Conservation (phyloP, 1,140 invertebrate species). For the Drepana arcuata region DNA sequence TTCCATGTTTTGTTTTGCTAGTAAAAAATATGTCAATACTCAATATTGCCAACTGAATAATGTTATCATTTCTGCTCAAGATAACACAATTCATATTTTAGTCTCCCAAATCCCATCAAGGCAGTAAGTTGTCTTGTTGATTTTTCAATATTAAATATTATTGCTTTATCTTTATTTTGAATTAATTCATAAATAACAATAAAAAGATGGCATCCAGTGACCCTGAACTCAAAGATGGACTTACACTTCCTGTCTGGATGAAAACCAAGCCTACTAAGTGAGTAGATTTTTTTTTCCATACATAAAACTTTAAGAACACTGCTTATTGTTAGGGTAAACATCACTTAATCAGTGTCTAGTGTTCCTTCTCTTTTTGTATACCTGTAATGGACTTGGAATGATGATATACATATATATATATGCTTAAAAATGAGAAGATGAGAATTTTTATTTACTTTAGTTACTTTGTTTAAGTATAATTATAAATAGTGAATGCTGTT, state of each 20-base stretch:
- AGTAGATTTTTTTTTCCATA: too few species aligned
- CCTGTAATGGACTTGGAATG: too few species aligned
- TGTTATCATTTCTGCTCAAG: slow-evolving; percentile 65
- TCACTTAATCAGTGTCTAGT: too few species aligned
- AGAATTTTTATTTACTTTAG: too few species aligned
- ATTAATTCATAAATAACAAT: neutral
- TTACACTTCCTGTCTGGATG: slow-evolving; percentile 57
- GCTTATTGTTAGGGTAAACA: too few species aligned
- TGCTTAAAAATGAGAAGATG: too few species aligned
- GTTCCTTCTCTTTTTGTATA: too few species aligned
- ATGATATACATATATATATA: too few species aligned
- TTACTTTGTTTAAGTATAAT: too few species aligned
- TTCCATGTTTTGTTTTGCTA: slow-evolving; percentile 9
- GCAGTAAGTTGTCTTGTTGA: neutral
- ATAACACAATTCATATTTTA: slow-evolving; percentile 28
- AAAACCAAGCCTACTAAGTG: slow-evolving; percentile 54
- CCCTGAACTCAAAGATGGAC: slow-evolving; percentile 57
- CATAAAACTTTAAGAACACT: too few species aligned
- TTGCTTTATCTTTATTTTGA: neutral
- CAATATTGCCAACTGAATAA: slow-evolving; percentile 36
- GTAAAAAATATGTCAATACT: slow-evolving; percentile 19
- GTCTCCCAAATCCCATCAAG: neutral
- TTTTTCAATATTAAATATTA: neutral
- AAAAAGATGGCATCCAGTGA: slow-evolving; percentile 54
- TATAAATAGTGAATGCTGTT: too few species aligned